Evolutionary conservation across 2,888 invertebrate species (phyloP), one percentile per base, ranked within the genome.

Genomic region (Achlya flavicornis): DNA sequence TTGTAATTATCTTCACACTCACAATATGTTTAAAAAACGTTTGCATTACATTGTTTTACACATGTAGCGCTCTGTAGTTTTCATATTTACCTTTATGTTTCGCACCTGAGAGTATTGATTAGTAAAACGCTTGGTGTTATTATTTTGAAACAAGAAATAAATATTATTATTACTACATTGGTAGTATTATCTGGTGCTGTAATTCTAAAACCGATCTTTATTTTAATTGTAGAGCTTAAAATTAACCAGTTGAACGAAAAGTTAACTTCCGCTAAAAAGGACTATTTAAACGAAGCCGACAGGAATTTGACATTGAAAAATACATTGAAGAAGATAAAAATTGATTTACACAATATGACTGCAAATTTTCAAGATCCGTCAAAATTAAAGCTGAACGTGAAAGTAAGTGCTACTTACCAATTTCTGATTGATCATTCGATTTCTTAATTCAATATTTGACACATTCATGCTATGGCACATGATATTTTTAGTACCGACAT

Each of bases 261-360:
- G 85, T 91, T 97, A 63, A 82, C 89, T 3, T 96, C 96, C 1
- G 95, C 96, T 0, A 96, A 96, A 74, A 95, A 95, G 65, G 97
- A 97, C 77, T 94, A 96, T 66, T 91, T 96, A 63, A 92, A 94
- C 10, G 97, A 97, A 87, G 91, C 95, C 0, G 91, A 94, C 46
- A 94, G 95, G 57, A 95, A 95, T 62, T 90, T 95, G 66, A 94
- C 94, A 0, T 93, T 95, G 62, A 95, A 96, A 71, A 95, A 95
- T 65, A 94, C 96, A 0, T 84, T 98, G 46, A 95, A 96, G 74
- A 95, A 95, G 77, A 97, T 98, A 69, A 96, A 97, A 84, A 96
- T 96, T 61, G 98, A 98, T 77, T 94, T 98, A 62, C 96, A 97
- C 78, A 95, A 96, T 69, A 96, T 97, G 81, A 96, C 97, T 7